Evolutionary conservation across 2,888 invertebrate genomes (phyloP).

Genomic region (Dione vanillae): DNA sequence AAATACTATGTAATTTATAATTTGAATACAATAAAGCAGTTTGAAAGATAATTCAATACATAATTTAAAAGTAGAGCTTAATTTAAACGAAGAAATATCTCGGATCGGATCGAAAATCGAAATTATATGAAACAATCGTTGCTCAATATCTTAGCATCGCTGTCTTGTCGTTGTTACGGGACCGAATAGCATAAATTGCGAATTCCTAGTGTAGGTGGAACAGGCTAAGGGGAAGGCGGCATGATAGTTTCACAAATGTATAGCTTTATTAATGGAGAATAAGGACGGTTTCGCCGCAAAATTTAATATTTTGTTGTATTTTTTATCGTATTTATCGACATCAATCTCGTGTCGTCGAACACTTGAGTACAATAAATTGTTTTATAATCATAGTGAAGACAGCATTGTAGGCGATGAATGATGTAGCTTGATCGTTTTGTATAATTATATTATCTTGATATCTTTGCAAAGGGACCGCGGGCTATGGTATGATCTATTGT

Average conservation of each 20-base stretch:
- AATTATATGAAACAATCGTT: conserved; percentile 39
- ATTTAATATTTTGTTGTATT: conserved; percentile 26
- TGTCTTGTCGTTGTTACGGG: conserved; percentile 39
- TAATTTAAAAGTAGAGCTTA: not conserved
- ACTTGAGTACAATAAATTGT: conserved; percentile 46
- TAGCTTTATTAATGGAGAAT: conserved; percentile 13
- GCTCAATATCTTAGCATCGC: conserved; percentile 42
- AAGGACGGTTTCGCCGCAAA: conserved; percentile 24
- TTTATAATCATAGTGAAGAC: conserved; percentile 47
- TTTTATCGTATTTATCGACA: conserved; percentile 42
- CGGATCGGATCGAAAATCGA: conserved; percentile 36
- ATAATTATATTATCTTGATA: conserved; percentile 43
- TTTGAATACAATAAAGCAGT: not conserved
- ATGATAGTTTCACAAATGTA: conserved; percentile 25
- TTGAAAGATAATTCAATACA: not conserved
- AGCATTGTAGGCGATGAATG: conserved; percentile 45
- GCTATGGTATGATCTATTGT: conserved; percentile 10
- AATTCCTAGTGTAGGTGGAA: conserved; percentile 45
- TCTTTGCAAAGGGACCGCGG: conserved; percentile 36
- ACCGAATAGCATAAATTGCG: conserved; percentile 44
- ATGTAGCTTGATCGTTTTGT: conserved; percentile 38
- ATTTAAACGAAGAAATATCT: not conserved
- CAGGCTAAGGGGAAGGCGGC: conserved; percentile 38
- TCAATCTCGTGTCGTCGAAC: conserved; percentile 44
- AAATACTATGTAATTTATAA: not conserved